phyloP scores from a whole-genome alignment of 2,113 vertebrate genomes.

The Otis tarda region DNA sequence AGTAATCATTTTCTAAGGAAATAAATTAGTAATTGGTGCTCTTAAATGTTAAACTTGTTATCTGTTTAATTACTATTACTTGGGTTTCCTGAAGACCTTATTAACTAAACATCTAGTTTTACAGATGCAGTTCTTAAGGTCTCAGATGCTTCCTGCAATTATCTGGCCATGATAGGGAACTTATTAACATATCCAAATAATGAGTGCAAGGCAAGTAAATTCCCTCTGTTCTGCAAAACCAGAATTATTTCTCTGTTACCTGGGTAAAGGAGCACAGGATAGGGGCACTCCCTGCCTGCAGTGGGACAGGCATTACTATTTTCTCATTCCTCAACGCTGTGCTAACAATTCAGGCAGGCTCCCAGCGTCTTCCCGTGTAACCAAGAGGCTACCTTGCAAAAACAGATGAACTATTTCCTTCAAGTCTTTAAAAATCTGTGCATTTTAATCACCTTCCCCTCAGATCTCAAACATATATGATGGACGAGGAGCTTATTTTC shows the following conservation, averaged over 20 bases:
- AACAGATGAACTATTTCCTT: background rate
- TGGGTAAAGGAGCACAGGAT: background rate
- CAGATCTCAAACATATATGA: background rate
- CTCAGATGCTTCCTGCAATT: conserved; percentile 1
- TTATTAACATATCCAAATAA: background rate
- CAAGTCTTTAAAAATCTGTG: background rate
- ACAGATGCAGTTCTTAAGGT: background rate
- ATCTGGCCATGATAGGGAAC: background rate
- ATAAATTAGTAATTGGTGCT: background rate
- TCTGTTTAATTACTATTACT: conserved; percentile 15
- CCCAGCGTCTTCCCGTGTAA: background rate
- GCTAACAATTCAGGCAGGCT: background rate
- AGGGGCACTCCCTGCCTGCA: background rate
- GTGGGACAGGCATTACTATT: rapidly evolving
- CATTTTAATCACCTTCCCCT: background rate
- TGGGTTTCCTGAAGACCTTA: background rate
- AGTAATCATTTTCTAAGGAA: background rate
- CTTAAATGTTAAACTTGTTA: conserved; percentile 10
- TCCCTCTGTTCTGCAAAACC: background rate
- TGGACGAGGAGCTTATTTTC: background rate
- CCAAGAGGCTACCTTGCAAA: background rate
- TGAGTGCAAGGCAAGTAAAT: background rate
- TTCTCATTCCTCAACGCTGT: background rate
- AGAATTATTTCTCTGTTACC: background rate
- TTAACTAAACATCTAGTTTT: conserved; percentile 31